A percentile compares a stretch with the other conserved stretches of the same genome.
These are phyloP conservation scores for Bombus polaris DNA, from an alignment of 1,140 invertebrate genomes.

Conservation along the genomic window DNA sequence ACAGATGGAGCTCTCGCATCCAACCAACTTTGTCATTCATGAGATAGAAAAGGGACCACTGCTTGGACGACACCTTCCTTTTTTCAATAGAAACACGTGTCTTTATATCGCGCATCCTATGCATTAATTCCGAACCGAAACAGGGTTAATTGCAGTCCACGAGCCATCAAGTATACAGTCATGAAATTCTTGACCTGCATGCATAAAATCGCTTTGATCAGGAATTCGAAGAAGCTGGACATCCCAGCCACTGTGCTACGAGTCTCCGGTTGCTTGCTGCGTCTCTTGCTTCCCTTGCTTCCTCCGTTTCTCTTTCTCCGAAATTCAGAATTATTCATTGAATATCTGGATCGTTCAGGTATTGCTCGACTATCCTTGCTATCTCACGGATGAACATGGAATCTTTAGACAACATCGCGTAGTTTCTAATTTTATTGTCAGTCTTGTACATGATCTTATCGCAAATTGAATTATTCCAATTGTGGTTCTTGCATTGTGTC, in stretches of 20 bases:
- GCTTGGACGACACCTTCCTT: too few relatives aligned
- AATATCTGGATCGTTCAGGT: background rate
- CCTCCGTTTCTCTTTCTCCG: background rate
- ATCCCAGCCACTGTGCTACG: background rate
- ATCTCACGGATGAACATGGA: background rate
- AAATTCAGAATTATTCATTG: background rate
- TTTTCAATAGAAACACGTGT: background rate
- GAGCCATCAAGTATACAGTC: slow-evolving; percentile 33
- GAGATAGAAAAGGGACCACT: background rate
- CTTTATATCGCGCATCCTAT: background rate
- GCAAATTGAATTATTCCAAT: too few relatives aligned
- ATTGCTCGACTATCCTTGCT: background rate
- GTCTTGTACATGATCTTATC: too few relatives aligned
- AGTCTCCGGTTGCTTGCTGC: background rate
- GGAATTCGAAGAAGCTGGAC: slow-evolving; percentile 36
- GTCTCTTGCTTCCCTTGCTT: background rate
- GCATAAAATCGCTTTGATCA: slow-evolving; percentile 39
- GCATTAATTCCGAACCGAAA: background rate
- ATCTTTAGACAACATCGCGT: background rate
- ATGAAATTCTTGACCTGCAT: slow-evolving; percentile 41
- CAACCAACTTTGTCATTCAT: background rate
- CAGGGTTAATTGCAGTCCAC: slow-evolving; percentile 35
- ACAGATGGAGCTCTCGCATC: too few relatives aligned
- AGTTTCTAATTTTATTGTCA: background rate
- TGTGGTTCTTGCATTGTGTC: background rate